Evolutionary conservation across 1,140 invertebrate genomes (phyloP).

Genomic region (Spodoptera frugiperda): DNA sequence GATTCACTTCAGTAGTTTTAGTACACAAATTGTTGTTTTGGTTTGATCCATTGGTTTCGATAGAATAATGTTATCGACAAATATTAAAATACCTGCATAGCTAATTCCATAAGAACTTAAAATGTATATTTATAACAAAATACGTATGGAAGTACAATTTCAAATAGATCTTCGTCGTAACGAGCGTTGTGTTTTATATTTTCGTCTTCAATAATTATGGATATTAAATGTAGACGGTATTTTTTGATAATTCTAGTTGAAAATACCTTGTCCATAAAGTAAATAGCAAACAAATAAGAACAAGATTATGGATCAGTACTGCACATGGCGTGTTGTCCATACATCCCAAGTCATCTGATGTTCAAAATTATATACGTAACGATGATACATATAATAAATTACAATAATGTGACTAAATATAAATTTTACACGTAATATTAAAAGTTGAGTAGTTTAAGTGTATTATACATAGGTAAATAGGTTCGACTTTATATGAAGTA

Average conservation of each 20-base stretch:
- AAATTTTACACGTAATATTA: conserved; percentile 84
- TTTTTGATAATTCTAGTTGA: conserved; percentile 79
- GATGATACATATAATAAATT: conserved; percentile 83
- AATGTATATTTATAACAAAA: conserved; percentile 78
- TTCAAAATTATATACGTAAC: conserved; percentile 86
- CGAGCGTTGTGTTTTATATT: conserved; percentile 73
- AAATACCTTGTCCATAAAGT: conserved; percentile 68
- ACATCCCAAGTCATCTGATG: conserved; percentile 77
- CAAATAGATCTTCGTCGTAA: conserved; percentile 73
- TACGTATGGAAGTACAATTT: conserved; percentile 85
- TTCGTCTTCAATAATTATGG: conserved; percentile 64
- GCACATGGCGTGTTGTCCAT: conserved; percentile 66
- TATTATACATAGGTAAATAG: conserved; percentile 82
- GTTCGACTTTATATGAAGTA: conserved; percentile 80
- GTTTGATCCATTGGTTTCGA: conserved; percentile 69
- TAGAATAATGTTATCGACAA: conserved; percentile 65
- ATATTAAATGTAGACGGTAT: conserved; percentile 74
- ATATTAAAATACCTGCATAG: conserved; percentile 68
- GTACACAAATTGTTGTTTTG: conserved; percentile 72
- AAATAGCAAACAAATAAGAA: conserved; percentile 56
- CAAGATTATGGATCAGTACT: conserved; percentile 51
- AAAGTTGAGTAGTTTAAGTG: conserved; percentile 83
- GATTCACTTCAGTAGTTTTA: conserved; percentile 73
- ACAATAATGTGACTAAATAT: conserved; percentile 84
- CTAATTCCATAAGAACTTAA: conserved; percentile 73